Base-by-base conservation (phyloP, 2,113 vertebrate genomes). In the Machaerirhynchus nigripectus region DNA sequence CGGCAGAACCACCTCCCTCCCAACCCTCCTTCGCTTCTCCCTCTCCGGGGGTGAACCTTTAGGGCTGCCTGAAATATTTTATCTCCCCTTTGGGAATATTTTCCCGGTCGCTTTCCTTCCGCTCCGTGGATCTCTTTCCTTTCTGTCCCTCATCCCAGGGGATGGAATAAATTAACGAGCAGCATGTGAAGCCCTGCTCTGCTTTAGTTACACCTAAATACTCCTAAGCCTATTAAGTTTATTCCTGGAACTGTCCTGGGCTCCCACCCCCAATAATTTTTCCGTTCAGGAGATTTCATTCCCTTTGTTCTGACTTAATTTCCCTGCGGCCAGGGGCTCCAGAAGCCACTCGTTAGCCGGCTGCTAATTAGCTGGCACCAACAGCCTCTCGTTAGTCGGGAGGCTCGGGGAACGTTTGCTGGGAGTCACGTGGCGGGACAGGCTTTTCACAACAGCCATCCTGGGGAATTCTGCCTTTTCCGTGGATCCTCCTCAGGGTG, bases 341-440 rank as follows among this genome's bases (percentile, higher is more conserved):
- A 35, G 84, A 53, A 88, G 39, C 2, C 5, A 11, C 17, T 86
- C 87, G 49, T 91, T 93, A 96, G 94, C 84, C 37, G 49, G 81
- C 85, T 92, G 85, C 44, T 97, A 95, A 96, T 96, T 97, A 97
- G 80, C 95, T 92, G 95, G 95, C 95, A 95, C 87, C 28, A 47
- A 83, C 79, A 71, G 57, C 68, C 79, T 93, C 87, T 90, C 6
- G 1, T 89, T 94, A 92, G 52, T 67, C 7, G 0, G 90, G 49
- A 63, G 28, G 39, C 2, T 89, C 44, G 68, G 82, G 89, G 92
- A 91, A 89, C 80, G 69, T 70, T 91, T 81, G 60, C 75, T 67
- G 1, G 2, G 26, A 77, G 47, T 94, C 94, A 91, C 84, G 60
- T 49, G 89, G 82, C 28, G 71, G 87, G 78, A 67, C 75, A 44